Conservation (phyloP, 1,140 invertebrate genomes). For the Pseudachorutes palmiensis region DNA sequence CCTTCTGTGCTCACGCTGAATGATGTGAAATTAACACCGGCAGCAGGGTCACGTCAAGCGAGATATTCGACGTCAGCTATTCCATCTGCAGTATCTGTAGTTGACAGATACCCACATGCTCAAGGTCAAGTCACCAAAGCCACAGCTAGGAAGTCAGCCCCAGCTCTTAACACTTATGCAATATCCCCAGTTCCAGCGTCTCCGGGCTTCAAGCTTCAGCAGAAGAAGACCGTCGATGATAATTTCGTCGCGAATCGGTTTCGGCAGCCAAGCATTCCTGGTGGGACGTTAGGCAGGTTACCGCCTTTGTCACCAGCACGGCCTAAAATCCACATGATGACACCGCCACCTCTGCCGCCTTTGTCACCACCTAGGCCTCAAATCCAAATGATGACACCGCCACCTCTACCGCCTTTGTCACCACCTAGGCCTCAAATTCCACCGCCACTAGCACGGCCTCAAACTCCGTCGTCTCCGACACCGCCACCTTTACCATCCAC, state of each 20-base stretch:
- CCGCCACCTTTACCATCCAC: not conserved
- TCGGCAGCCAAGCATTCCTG: not conserved
- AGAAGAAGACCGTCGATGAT: not conserved
- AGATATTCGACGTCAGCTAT: not conserved
- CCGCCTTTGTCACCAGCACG: too few species aligned
- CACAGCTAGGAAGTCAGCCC: not conserved
- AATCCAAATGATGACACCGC: not conserved
- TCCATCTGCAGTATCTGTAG: too few species aligned
- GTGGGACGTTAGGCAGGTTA: too few species aligned
- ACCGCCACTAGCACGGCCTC: too few species aligned
- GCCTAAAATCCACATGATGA: too few species aligned
- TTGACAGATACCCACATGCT: not conserved
- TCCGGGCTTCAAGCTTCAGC: too few species aligned
- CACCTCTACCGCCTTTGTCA: not conserved
- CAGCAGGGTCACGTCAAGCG: not conserved
- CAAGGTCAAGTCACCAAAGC: not conserved
- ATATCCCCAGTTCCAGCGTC: not conserved
- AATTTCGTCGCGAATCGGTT: not conserved
- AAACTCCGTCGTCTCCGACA: not conserved
- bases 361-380: not conserved
- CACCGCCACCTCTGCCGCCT: too few species aligned
- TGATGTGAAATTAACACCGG: not conserved
- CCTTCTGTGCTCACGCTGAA: not conserved
- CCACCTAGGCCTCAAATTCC: not conserved
- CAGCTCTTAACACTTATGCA: not conserved